Base-by-base conservation (phyloP, 2,113 vertebrate species). In the Chaetodon trifascialis region DNA sequence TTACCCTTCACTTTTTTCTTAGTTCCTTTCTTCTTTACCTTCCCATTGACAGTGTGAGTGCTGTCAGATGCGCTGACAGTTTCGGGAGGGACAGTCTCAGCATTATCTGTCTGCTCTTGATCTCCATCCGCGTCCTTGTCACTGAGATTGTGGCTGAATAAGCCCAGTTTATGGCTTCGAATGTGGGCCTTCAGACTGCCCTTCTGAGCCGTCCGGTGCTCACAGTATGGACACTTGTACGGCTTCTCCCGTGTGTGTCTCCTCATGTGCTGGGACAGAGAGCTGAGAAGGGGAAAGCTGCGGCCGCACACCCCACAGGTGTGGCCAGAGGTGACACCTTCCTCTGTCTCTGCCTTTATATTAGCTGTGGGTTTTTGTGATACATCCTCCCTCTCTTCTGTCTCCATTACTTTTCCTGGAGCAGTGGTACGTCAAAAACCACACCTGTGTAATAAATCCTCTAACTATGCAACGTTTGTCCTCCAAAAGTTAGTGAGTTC, bases 141-240 rank as follows among this genome's bases (percentile, higher is more conserved):
- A 0, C n/a, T 90, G 46, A 95, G 90, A 4, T 94, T 96, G 56
- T 96, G 97, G 76, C 93, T 94, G 63, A 98, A 88, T 19, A 97
- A 95, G 36, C 97, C 97, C 15, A 98, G 95, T 86, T 98, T 97
- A 89, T 99, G 98, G 93, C 97, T 97, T 44, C 98, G 96, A 62
- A 99, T 96, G 88, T 99, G 98, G 62, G 97, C 96, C 93, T 99
- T 99, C 69, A 99, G 91, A 80, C 97, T 98, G 79, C 98, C 98
- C 91, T 99, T 99, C 88, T 99, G 98, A n/a, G 98, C 97, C 2
- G 97, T 96, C 88, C 98, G 93, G 93, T 99, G 97, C 82, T 98
- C 97, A 4, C 98, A 99, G 92, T 99, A 97, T 38, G 98, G 98
- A 80, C 98, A 99, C 93, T 98, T 98, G 94, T 99, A 99, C 17